Evolutionary conservation across 1,140 invertebrate genomes (phyloP), one percentile per base, ranked within the genome.

Genomic region (Eulimnadia texana): DNA sequence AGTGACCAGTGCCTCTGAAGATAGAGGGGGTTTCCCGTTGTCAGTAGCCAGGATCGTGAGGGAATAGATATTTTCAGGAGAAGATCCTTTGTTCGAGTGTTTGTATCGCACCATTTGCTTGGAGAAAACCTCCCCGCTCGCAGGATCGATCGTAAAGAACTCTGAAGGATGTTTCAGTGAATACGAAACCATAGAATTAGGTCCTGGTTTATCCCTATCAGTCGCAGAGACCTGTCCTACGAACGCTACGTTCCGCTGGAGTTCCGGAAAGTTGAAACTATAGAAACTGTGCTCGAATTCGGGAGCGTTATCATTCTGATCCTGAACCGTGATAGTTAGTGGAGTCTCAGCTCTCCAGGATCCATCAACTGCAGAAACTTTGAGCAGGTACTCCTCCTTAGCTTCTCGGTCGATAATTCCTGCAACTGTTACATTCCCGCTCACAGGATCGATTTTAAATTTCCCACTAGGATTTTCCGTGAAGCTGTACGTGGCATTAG

Each of bases 241-340:
- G 72, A 88, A 84, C 0, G 86, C 82, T 33, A 87, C 80, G 52
- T 81, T 78, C 55, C 80, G 77, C 70, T 91, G 86, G 6, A 88
- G 74, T 71, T 94, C 90, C 0, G 89, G 87, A 63, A 96, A 88
- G 70, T 93, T 88, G 68, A 94, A 93, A 67, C 83, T 85, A 68
- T 95, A 95, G 63, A 80, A 85, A 0, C 84, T 83, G 67, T 88
- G 81, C 66, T 91, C 88, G 69, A 94, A 96, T 72, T 90, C 85
- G 0, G 93, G 93, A 0, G 89, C 82, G 71, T 94, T 94, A 70
- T 96, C 93, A 72, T 96, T 96, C 66, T 92, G 87, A 75, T 96
- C 93, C 72, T 93, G 89, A 60, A 96, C 89, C 1, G 89, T 91
- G 23, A 96, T 90, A 1, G 90, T 93, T 0, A 95, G 71, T 0